A percentile compares a stretch with the other conserved stretches of the same genome.
These are phyloP conservation scores for Venusia cambrica DNA, from an alignment of 2,888 invertebrate species.

Conservation along the genomic window DNA sequence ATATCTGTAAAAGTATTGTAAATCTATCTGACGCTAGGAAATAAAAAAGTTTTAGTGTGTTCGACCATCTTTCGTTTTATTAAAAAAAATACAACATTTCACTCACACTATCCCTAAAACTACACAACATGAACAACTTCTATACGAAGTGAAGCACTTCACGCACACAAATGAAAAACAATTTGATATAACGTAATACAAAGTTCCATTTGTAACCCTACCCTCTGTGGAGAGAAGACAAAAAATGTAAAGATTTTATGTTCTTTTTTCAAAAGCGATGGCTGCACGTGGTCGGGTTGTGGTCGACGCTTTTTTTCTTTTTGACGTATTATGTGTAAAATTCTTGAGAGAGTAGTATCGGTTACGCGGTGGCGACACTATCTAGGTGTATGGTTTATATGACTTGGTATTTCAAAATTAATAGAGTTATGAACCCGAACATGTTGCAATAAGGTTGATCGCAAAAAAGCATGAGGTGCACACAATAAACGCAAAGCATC, in stretches of 20 bases:
- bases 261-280: conserved; percentile 58
- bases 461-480: no score
- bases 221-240: conserved; percentile 58
- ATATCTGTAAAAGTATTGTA: no score
- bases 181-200: conserved; percentile 53
- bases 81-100: no score
- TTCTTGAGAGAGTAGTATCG: conserved; percentile 57
- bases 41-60: no score
- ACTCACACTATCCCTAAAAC: conserved; percentile 36
- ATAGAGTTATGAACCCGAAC: no score
- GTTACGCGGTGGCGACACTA: conserved; percentile 43
- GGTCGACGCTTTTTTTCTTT: conserved; percentile 64
- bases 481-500: no score
- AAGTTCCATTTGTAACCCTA: conserved; percentile 76
- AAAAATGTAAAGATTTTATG: conserved; percentile 62
- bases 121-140: conserved; percentile 2
- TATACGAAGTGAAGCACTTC: conserved; percentile 9
- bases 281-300: conserved; percentile 77
- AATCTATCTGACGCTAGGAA: no score
- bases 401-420: no score
- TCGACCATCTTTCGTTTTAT: no score
- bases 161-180: conserved; percentile 25
- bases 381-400: neutral
- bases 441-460: no score
- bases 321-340: conserved; percentile 69